Evolutionary conservation across 2,113 vertebrate genomes (phyloP), one percentile per base, ranked within the genome.

Genomic region (Odontophorus gujanensis): DNA sequence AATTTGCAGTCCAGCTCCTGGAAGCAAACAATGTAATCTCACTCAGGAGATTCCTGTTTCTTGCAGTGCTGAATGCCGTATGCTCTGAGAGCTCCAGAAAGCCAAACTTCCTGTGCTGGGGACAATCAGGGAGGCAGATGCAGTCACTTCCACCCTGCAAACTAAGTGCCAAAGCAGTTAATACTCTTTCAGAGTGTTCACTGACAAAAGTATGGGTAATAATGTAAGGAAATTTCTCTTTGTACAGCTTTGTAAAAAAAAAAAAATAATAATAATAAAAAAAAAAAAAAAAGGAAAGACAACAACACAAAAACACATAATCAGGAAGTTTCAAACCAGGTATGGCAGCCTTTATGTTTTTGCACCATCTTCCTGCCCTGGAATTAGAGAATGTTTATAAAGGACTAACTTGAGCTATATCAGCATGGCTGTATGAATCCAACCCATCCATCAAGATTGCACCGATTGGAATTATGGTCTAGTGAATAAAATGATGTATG

Each of bases 81-180:
- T 92, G 72, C 47, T 93, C 72, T 74, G 50, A 48, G 42, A 86
- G 32, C 9, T 87, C 58, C 73, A 6, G 2, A 59, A 93, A 77
- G 69, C 62, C 78, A 55, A 24, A 79, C 32, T 85, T 93, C 62
- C 84, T 73, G 21, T 47, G 45, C 58, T 94, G 83, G 50, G 30
- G 66, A 81, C 40, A 58, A 73, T 85, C 61, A 77, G 71, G 68
- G 86, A 72, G 24, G 78, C 57, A 94, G 48, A 82, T 85, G 47
- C n/a, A 89, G 51, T 85, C 74, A 91, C n/a, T 87, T 94, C 74
- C 83, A 71, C 50, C 40, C n/a, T 95, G 57, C 40, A 95, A 90
- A 92, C 19, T 79, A n/a, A 40, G 68, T 76, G 51, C 17, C 87
- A 61, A 32, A 83, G 65, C 61, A 79, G 11, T 85, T 91, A 87